Percentiles rank a stretch among this genome's conserved stretches.
phyloP scores from a whole-genome alignment of 2,797 vertebrate genomes.

The Vireo griseus region DNA sequence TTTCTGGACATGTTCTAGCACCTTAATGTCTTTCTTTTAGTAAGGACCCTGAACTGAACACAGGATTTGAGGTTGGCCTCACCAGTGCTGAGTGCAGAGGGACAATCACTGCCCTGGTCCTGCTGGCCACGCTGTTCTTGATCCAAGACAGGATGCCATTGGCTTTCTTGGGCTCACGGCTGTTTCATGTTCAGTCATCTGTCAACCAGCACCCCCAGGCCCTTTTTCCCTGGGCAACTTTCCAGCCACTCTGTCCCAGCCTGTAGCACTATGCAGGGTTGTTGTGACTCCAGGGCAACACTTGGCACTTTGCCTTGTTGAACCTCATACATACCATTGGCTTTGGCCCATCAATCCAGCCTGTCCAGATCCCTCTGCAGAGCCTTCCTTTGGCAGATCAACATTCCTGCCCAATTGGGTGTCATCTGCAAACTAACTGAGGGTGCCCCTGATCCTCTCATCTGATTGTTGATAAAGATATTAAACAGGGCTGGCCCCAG shows the following conservation, averaged over 20 bases:
- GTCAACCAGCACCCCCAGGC: not conserved
- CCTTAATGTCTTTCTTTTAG: not conserved
- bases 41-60: not conserved
- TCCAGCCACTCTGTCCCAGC: not conserved
- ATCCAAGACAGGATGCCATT: not conserved
- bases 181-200: not conserved
- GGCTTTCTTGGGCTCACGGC: not conserved
- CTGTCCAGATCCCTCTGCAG: not conserved
- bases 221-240: not conserved
- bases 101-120: not conserved
- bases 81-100: not conserved
- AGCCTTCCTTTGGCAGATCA: not conserved
- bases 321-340: fast-evolving
- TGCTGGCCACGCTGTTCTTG: not conserved
- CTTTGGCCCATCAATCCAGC: not conserved
- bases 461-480: not conserved
- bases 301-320: not conserved
- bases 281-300: not conserved
- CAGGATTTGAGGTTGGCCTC: not conserved
- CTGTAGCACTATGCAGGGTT: not conserved
- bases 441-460: not conserved
- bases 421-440: not conserved
- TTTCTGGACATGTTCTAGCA: not conserved
- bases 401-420: not conserved
- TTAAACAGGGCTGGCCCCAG: not conserved